Base-by-base conservation (phyloP, 2,797 vertebrate genomes). In the Protosalanx chinensis region DNA sequence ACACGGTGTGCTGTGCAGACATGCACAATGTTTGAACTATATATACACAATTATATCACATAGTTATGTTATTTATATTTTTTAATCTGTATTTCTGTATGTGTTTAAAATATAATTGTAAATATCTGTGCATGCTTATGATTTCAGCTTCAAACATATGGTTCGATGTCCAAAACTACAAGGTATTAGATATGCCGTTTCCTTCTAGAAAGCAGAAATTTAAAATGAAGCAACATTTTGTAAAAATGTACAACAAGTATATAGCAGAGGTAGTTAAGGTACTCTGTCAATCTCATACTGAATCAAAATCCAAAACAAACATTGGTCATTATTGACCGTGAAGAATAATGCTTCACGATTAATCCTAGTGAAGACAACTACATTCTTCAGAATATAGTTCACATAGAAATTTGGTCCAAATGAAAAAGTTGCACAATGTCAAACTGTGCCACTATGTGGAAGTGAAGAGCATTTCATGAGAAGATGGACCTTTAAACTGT, bases 61-160 rank as follows among this genome's bases (percentile, higher is more conserved):
- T 88, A 90, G 83, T 88, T 81, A 74, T 90, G 68, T 81, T 33
- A 80, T 90, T 91, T 90, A 82, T 89, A 91, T 92, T 92, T 92
- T 93, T 89, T 92, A 89, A 91, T 82, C 84, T 93, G 89, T 91
- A 92, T 92, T 92, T 92, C 84, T 88, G 88, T 90, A 90, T 91
- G 87, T 89, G 89, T 92, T 91, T 85, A 84, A 90, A 92, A 91
- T 86, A 91, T 91, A 88, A 91, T 93, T 92, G 91, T 89, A 86
- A 87, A 92, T 90, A 77, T 72, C 91, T 83, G 84, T 88, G 86
- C 91, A 92, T 93, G 91, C 85, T 84, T 84, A 89, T 80, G 78
- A 86, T 79, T 86, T 18, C 57, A 64, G 63, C 46, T 57, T 78
- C 70, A 57, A 70, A 41, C 35, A 18, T 46, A 30, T 27, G 35